These are phyloP conservation scores for Phyllotreta cruciferae DNA, from an alignment of 2,888 invertebrate species.

Conservation along the genomic window DNA sequence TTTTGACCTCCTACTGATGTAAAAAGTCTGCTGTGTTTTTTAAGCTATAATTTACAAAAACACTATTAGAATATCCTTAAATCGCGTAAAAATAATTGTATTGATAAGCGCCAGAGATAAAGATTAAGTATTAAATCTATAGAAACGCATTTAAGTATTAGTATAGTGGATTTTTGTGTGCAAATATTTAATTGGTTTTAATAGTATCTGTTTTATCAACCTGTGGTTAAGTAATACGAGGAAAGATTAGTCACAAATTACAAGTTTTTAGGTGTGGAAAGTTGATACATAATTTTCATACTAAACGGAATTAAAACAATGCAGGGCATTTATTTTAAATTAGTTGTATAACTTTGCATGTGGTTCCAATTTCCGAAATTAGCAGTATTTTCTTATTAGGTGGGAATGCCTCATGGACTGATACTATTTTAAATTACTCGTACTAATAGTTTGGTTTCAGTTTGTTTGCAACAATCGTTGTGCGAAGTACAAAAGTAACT, in stretches of 20 bases:
- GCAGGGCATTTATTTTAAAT: no score
- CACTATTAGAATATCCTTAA: neutral
- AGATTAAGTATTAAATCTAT: neutral
- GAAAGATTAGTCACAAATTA: slow-evolving; percentile 8
- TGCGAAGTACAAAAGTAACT: neutral
- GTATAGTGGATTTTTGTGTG: neutral
- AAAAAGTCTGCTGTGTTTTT: slow-evolving; percentile 14
- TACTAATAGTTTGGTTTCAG: neutral
- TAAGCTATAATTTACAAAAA: neutral
- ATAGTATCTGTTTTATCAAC: neutral
- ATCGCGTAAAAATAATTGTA: slow-evolving; percentile 9
- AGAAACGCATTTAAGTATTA: neutral
- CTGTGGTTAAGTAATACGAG: slow-evolving; percentile 5
- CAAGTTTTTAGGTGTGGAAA: neutral
- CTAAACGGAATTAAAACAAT: no score
- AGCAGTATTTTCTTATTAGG: no score
- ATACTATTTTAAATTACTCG: neutral
- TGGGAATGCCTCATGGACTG: no score
- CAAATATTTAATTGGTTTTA: neutral
- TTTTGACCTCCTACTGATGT: slow-evolving; percentile 30
- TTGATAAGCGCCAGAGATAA: neutral
- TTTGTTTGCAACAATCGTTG: neutral
- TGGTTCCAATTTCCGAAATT: no score
- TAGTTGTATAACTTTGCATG: no score
- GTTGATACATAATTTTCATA: no score